Conservation (phyloP, 1,140 invertebrate genomes). For the Camponotus floridanus region DNA sequence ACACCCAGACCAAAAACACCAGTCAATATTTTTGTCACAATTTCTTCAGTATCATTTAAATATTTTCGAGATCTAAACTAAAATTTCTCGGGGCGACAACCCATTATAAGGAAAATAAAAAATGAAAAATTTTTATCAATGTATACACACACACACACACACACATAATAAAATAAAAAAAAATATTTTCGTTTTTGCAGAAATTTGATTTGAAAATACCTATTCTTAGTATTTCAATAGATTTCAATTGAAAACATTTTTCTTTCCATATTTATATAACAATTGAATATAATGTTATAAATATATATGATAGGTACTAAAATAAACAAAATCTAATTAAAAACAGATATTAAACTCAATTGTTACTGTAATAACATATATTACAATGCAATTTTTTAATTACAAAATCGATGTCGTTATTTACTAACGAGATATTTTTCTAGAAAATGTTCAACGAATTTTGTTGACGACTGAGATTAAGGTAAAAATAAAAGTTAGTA, state of each 20-base stretch:
- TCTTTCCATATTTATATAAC: neutral
- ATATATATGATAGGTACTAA: neutral
- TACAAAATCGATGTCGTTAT: no score
- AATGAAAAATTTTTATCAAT: neutral
- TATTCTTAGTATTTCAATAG: no score
- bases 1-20: slow-evolving; percentile 85
- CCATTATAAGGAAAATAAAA: neutral
- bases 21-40: slow-evolving; percentile 77
- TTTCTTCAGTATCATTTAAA: slow-evolving; percentile 16
- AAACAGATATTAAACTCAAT: neutral
- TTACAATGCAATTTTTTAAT: neutral
- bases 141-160: neutral
- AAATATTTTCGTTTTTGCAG: neutral
- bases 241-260: neutral
- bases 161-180: no score
- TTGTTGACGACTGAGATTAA: no score
- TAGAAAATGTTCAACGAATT: no score
- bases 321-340: neutral
- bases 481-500: no score
- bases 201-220: neutral
- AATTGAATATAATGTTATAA: neutral
- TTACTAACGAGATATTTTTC: no score
- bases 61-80: slow-evolving; percentile 2
- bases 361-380: neutral
- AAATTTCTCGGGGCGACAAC: neutral